Percentiles rank a stretch among this genome's conserved stretches.
These are phyloP conservation scores for Bucorvus abyssinicus DNA, from an alignment of 2,797 vertebrate genomes.

Conservation along the genomic window DNA sequence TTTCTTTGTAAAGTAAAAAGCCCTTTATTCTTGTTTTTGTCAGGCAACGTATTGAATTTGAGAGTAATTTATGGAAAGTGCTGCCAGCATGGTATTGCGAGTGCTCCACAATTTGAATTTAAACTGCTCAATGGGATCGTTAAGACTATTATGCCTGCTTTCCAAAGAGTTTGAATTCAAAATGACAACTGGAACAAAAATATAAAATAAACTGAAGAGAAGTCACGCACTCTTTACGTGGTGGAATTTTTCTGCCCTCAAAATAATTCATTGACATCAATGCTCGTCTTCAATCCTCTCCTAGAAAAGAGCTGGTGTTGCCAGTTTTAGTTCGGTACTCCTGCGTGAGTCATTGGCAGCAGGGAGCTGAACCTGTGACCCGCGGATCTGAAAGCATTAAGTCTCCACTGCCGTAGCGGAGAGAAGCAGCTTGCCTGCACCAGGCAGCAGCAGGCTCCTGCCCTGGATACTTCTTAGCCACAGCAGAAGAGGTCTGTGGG, in stretches of 20 bases:
- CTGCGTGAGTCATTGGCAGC: constrained; percentile 46
- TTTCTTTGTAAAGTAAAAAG: constrained; percentile 66
- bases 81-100: constrained; percentile 76
- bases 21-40: constrained; percentile 66
- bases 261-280: constrained; percentile 61
- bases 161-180: constrained; percentile 77
- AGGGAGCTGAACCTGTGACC: constrained; percentile 59
- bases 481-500: neutral
- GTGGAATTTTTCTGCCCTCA: constrained; percentile 65
- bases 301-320: constrained; percentile 53
- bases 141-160: constrained; percentile 82
- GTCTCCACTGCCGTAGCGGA: neutral
- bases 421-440: neutral
- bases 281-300: constrained; percentile 43
- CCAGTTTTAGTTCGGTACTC: constrained; percentile 41
- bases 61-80: constrained; percentile 80
- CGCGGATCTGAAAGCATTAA: neutral
- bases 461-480: neutral
- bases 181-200: constrained; percentile 75
- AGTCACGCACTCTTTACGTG: constrained; percentile 56
- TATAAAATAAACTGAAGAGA: constrained; percentile 67
- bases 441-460: neutral
- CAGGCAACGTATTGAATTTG: constrained; percentile 74
- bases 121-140: constrained; percentile 80
- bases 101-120: constrained; percentile 82